A percentile compares a stretch with the other conserved stretches of the same genome.
These are phyloP conservation scores for Potorous gilbertii DNA, from an alignment of 2,797 vertebrate genomes.

Conservation along the genomic window DNA sequence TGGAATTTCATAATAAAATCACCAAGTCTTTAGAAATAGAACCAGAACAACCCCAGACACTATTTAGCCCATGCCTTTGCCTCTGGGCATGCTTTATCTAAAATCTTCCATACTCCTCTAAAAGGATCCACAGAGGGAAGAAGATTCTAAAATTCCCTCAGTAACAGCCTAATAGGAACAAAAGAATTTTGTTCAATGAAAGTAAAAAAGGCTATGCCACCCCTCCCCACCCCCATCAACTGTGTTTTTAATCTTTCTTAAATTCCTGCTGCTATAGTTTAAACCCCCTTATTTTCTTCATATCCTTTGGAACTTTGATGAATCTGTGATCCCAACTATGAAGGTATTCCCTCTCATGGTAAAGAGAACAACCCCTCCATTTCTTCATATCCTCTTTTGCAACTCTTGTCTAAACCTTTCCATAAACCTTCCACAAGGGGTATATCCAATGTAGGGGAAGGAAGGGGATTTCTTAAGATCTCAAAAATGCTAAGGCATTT, in stretches of 20 bases:
- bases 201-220: not conserved
- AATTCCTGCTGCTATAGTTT: not conserved
- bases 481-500: not conserved
- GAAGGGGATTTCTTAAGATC: not conserved
- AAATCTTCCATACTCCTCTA: not conserved
- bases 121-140: not conserved
- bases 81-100: not conserved
- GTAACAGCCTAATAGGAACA: not conserved
- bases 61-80: slow-evolving; percentile 16
- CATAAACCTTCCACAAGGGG: not conserved
- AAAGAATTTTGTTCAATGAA: not conserved
- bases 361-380: not conserved
- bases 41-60: not conserved
- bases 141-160: not conserved
- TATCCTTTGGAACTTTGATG: not conserved
- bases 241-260: not conserved
- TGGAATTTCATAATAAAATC: slow-evolving; percentile 15
- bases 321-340: not conserved
- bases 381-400: not conserved
- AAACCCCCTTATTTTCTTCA: not conserved
- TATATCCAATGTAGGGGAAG: not conserved
- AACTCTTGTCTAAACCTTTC: not conserved
- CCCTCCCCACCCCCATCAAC: not conserved
- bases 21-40: not conserved
- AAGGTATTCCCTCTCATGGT: not conserved